These are phyloP conservation scores for Calephelis nemesis DNA, from an alignment of 1,140 invertebrate species.

Conservation along the genomic window DNA sequence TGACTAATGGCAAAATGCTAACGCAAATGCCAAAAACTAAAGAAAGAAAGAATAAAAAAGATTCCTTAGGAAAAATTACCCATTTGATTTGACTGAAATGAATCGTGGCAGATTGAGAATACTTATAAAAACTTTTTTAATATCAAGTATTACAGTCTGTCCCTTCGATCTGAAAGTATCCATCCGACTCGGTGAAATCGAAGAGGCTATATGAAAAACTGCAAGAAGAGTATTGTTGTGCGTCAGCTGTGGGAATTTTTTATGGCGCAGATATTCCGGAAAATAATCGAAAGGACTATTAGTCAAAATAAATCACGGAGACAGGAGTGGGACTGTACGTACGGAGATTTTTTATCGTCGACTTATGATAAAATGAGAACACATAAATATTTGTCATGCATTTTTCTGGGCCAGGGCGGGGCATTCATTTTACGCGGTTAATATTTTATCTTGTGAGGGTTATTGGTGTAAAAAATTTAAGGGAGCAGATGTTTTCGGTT, in stretches of 20 bases:
- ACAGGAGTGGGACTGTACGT: conserved; percentile 17
- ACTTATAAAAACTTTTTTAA: conserved; percentile 74
- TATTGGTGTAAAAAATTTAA: conserved; percentile 13
- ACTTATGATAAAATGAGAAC: conserved; percentile 24
- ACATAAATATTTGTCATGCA: conserved; percentile 25
- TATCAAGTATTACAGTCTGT: conserved; percentile 61
- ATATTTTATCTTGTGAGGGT: conserved; percentile 8
- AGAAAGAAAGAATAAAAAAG: no score
- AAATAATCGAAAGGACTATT: conserved; percentile 23
- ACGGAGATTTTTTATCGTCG: conserved; percentile 24
- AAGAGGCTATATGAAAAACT: conserved; percentile 51
- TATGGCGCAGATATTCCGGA: conserved; percentile 21
- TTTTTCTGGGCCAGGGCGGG: conserved; percentile 17
- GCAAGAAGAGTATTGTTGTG: conserved; percentile 28
- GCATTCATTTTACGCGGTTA: conserved; percentile 2
- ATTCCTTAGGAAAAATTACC: conserved; percentile 19
- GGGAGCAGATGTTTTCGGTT: background rate
- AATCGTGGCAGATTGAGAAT: conserved; percentile 52
- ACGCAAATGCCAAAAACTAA: no score
- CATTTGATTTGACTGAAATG: conserved; percentile 59
- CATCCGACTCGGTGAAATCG: conserved; percentile 53
- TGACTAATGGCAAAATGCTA: no score
- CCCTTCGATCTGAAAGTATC: conserved; percentile 57
- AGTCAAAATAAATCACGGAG: conserved; percentile 21
- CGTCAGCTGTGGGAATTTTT: conserved; percentile 21